These are phyloP conservation scores for Ophion costatus DNA, from an alignment of 2,888 invertebrate genomes.

Conservation along the genomic window DNA sequence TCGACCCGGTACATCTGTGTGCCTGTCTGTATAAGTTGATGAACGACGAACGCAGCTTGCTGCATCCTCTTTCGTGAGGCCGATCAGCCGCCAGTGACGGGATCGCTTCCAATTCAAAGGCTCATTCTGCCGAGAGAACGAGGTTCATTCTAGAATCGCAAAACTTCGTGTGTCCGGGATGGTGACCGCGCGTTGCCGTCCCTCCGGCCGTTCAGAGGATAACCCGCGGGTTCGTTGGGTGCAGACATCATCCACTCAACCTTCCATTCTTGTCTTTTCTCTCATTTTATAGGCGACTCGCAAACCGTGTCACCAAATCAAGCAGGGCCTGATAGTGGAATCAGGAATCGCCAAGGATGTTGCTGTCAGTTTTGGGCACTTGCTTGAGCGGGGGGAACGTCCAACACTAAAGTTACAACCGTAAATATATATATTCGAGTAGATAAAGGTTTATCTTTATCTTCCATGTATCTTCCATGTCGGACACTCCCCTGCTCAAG, in stretches of 20 bases:
- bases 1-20: background rate
- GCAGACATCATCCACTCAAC: slow-evolving; percentile 46
- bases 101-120: slow-evolving; percentile 74
- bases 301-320: too few species aligned
- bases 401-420: too few species aligned
- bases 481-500: background rate
- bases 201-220: slow-evolving; percentile 24
- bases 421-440: too few species aligned
- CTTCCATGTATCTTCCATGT: slow-evolving; percentile 33
- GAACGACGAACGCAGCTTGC: slow-evolving; percentile 41
- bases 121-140: slow-evolving; percentile 66
- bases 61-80: slow-evolving; percentile 34
- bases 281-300: slow-evolving; percentile 23
- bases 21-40: slow-evolving; percentile 20
- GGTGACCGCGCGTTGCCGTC: slow-evolving; percentile 15
- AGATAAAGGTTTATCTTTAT: background rate
- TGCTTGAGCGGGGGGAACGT: too few species aligned
- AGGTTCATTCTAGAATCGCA: slow-evolving; percentile 63
- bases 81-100: slow-evolving; percentile 53
- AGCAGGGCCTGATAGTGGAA: too few species aligned
- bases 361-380: too few species aligned
- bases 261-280: slow-evolving; percentile 35
- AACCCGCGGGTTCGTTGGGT: slow-evolving; percentile 37
- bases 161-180: slow-evolving; percentile 56
- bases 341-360: too few species aligned